Evolutionary conservation across 2,888 invertebrate species (phyloP), one percentile per base, ranked within the genome.

Genomic region (Tenthredo scrophulariae): DNA sequence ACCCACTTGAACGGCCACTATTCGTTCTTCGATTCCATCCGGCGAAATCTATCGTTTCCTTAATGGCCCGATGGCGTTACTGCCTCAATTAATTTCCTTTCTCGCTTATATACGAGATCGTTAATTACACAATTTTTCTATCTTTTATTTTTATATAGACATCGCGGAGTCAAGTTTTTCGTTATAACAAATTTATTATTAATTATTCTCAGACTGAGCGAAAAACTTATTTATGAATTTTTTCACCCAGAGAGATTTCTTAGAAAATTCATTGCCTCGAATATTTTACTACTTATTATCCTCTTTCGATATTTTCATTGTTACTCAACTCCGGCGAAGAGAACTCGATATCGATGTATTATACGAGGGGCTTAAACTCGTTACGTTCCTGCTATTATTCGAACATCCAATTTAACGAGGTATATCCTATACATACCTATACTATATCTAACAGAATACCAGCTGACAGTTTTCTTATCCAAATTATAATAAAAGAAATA

Each of bases 21-120:
- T n/a, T 26, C 62, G 62, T 62, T 62, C 62, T 22, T 62, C 62
- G 62, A 62, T 26, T 62, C 37, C n/a, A 13, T 4, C n/a, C 33
- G 33, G n/a, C 40, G 22, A 72, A 37, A 72, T 72, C n/a, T 72
- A 37, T 33, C 70, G 70, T 72, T 72, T 72, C 33, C n/a, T 37
- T 72, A 37, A 72, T 72, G 33, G 37, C 70, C n/a, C 37, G 40
- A 72, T 37, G 18, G 70, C 70, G 70, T 72, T 72, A 29, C 18
- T 37, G 18, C 37, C 37, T 29, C 18, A 72, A 72, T 72, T 72
- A 37, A 72, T 72, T 22, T 37, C 40, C 40, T 40, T 33, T 72
- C 40, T 72, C 40, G n/a, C 9, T 72, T 22, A 9, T 72, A 62
- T 62, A 62, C 26, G 62, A 26, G 62, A 26, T 62, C 62, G 62